Conservation (phyloP, 2,113 vertebrate genomes). For the Melanotaenia duboulayi region DNA sequence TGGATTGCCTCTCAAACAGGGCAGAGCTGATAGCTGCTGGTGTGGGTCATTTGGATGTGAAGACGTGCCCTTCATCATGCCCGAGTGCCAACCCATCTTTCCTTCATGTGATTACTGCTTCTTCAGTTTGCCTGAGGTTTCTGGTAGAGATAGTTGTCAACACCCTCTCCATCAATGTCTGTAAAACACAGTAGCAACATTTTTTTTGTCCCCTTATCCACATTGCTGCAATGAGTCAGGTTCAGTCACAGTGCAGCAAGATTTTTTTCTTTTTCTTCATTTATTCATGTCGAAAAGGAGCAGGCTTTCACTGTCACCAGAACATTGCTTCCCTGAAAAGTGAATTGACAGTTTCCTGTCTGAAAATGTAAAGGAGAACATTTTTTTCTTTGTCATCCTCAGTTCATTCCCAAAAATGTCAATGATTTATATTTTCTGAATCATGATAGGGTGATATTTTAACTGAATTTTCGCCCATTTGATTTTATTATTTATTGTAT, state of each 20-base stretch:
- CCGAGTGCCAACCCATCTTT: constrained; percentile 67
- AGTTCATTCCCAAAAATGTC: not conserved
- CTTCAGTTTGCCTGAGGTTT: constrained; percentile 50
- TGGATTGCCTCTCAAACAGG: constrained; percentile 61
- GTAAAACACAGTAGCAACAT: constrained; percentile 17
- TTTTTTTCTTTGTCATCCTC: constrained; percentile 1
- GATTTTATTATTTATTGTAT: no score
- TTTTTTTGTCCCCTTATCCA: constrained; percentile 31
- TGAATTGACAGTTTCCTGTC: not conserved
- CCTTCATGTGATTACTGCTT: constrained; percentile 64
- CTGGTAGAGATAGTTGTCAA: constrained; percentile 52
- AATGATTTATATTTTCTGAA: no score
- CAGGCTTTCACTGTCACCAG: constrained; percentile 8
- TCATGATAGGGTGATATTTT: no score
- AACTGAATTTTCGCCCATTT: no score
- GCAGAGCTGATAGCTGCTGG: constrained; percentile 63
- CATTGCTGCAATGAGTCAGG: constrained; percentile 44
- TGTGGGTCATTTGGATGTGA: constrained; percentile 73
- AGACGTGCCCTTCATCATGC: constrained; percentile 70
- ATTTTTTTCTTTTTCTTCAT: constrained; percentile 37
- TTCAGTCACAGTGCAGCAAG: constrained; percentile 30
- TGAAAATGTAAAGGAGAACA: not conserved
- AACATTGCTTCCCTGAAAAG: constrained; percentile 23
- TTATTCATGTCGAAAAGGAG: constrained; percentile 19
- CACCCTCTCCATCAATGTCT: constrained; percentile 60